A percentile compares a stretch with the other conserved stretches of the same genome.
Conservation (phyloP, 2,113 vertebrate genomes). For the Lamprotornis superbus region DNA sequence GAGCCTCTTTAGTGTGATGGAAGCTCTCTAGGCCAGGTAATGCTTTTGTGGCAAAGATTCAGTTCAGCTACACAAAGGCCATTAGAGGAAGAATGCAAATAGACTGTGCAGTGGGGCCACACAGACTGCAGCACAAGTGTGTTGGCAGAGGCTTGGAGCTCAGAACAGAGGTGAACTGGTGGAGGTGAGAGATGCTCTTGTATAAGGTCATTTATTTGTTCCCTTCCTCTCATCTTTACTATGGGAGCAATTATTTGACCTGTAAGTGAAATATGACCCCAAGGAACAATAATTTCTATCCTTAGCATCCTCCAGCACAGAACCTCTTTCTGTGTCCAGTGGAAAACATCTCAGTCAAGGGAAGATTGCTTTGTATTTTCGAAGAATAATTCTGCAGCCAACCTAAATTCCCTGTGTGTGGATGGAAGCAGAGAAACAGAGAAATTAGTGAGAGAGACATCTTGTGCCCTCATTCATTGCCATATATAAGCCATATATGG, state of each 20-base stretch:
- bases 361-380: background rate
- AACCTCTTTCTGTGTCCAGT: background rate
- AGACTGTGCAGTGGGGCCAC: background rate
- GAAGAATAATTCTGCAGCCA: background rate
- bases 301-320: background rate
- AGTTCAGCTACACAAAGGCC: background rate
- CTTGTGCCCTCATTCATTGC: background rate
- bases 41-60: background rate
- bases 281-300: background rate
- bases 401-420: background rate
- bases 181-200: background rate
- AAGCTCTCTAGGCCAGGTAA: background rate
- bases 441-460: background rate
- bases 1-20: background rate
- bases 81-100: background rate
- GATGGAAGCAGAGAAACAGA: background rate
- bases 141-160: background rate
- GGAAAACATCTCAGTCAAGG: background rate
- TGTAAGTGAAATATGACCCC: background rate
- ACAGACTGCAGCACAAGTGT: background rate
- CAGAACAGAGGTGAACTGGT: background rate
- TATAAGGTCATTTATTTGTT: background rate
- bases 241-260: background rate
- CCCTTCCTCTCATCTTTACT: background rate
- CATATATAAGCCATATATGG: background rate